Percentiles rank a stretch among this genome's conserved stretches.
Conservation (phyloP, 1,140 invertebrate genomes). For the Vanessa tameamea region DNA sequence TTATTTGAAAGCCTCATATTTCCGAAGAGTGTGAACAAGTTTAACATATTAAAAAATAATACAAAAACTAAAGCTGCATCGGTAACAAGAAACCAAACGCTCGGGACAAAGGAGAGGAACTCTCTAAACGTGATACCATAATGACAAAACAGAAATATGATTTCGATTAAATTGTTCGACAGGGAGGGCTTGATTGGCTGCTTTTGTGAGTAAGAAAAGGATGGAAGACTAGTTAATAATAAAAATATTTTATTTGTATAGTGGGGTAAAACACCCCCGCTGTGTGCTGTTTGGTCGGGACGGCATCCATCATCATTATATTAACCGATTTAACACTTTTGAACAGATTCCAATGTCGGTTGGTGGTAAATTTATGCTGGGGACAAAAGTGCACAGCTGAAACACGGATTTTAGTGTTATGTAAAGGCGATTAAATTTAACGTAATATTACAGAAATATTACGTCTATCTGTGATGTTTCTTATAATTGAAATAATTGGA, state of each 20-base stretch:
- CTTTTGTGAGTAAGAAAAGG: constrained; percentile 51
- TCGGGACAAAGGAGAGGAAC: constrained; percentile 78
- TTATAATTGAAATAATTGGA: constrained; percentile 47
- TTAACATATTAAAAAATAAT: constrained; percentile 67
- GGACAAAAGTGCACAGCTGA: constrained; percentile 64
- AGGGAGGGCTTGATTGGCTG: constrained; percentile 49
- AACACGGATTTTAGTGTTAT: constrained; percentile 35
- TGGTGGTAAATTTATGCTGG: constrained; percentile 66
- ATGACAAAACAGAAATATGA: constrained; percentile 81
- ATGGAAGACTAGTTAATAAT: constrained; percentile 73
- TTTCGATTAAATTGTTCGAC: constrained; percentile 77
- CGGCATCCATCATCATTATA: constrained; percentile 80
- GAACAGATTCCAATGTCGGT: constrained; percentile 74
- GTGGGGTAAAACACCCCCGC: constrained; percentile 80
- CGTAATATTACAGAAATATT: constrained; percentile 2
- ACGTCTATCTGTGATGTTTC: neutral
- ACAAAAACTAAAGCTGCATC: constrained; percentile 63
- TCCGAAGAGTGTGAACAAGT: constrained; percentile 43
- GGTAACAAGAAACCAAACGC: constrained; percentile 76
- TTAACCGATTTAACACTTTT: constrained; percentile 81
- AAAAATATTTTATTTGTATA: constrained; percentile 81
- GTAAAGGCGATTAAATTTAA: neutral
- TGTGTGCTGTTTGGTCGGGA: constrained; percentile 76
- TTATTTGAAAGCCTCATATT: constrained; percentile 60
- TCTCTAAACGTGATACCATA: constrained; percentile 78